Evolutionary conservation across 2,797 vertebrate species (phyloP).

Genomic region (Anisognathus igniventris): DNA sequence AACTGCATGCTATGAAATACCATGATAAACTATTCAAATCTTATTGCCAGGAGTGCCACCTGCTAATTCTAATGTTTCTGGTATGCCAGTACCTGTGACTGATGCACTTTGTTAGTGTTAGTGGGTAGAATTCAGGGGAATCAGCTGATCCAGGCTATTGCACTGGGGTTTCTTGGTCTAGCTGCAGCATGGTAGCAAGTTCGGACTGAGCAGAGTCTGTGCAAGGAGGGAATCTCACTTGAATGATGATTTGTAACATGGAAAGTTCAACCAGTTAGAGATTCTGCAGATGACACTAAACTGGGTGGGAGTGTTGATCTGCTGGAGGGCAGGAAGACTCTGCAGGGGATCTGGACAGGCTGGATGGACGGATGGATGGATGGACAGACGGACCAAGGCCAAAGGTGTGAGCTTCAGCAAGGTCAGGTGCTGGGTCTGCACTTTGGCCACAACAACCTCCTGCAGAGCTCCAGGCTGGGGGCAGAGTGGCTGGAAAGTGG

Average conservation of each 20-base stretch:
- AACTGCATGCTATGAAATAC: neutral
- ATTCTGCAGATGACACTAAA: neutral
- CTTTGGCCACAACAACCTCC: neutral
- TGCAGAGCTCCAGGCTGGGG: neutral
- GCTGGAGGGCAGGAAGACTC: neutral
- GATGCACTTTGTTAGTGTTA: neutral
- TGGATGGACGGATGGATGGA: neutral
- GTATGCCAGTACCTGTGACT: neutral
- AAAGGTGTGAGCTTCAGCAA: fast-evolving
- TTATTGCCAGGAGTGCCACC: neutral
- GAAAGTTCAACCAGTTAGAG: neutral
- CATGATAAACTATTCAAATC: neutral
- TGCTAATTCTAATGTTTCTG: neutral
- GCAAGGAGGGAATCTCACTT: neutral
- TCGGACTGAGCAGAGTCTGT: neutral
- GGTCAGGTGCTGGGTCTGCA: neutral
- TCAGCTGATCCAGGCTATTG: neutral
- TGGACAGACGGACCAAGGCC: neutral
- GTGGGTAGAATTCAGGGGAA: neutral
- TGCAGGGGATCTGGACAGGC: neutral
- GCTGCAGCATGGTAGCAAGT: neutral
- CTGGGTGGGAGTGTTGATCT: fast-evolving
- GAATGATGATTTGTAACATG: neutral
- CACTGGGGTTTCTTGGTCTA: neutral
- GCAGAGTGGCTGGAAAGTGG: neutral